Evolutionary conservation across 2,113 vertebrate genomes (phyloP).

Genomic region (Columbina picui): DNA sequence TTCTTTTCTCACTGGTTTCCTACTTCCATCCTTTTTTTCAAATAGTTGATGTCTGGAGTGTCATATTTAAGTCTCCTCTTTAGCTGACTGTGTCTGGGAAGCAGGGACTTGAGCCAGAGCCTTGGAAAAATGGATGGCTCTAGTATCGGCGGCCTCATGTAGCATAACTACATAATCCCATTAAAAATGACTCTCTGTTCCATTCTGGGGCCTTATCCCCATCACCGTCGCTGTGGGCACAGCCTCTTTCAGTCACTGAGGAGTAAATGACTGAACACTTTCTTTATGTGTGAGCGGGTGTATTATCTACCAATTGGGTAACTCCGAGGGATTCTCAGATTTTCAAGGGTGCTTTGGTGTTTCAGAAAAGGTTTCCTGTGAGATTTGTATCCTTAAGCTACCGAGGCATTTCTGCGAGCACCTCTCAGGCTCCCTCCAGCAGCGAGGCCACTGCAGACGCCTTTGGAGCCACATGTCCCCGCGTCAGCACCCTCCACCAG

Average conservation of each 20-base stretch:
- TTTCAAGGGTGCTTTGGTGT: not conserved
- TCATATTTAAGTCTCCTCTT: not conserved
- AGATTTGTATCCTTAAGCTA: not conserved
- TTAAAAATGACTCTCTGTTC: not conserved
- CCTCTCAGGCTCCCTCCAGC: not conserved
- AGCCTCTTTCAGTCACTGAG: not conserved
- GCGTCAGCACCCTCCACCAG: not conserved
- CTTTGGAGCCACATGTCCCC: not conserved
- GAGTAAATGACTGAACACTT: not conserved
- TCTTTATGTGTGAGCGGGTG: not conserved
- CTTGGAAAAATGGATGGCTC: not conserved
- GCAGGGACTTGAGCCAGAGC: not conserved
- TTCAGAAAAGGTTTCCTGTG: not conserved
- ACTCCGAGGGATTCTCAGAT: not conserved
- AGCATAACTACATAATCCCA: not conserved
- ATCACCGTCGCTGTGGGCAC: not conserved
- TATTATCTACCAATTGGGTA: not conserved
- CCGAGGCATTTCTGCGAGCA: not conserved
- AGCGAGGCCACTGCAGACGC: not conserved
- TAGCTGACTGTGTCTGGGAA: not conserved
- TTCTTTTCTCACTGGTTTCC: constrained; percentile 1
- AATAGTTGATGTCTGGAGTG: constrained; percentile 21
- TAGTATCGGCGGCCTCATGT: accelerated
- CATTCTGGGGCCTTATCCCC: not conserved
- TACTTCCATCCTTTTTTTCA: not conserved